phyloP scores from a whole-genome alignment of 2,888 invertebrate genomes.

The Helicoverpa assulta region DNA sequence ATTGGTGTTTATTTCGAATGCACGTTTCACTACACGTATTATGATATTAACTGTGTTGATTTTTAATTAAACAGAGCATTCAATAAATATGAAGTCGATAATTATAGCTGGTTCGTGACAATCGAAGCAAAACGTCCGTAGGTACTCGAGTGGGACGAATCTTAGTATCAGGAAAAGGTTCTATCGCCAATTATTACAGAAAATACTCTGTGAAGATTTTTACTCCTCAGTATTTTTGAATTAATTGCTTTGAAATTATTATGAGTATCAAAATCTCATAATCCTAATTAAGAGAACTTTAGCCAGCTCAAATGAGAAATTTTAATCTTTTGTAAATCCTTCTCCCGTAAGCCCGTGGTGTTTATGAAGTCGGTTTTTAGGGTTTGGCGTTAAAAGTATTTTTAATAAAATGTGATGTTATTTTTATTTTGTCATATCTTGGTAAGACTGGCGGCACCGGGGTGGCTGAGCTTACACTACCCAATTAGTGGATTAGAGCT shows the following conservation, averaged over 20 bases:
- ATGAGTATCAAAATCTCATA: conserved; percentile 88
- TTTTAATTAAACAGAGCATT: conserved; percentile 58
- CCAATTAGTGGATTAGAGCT: background rate
- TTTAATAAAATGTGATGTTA: conserved; percentile 46
- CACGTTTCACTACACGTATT: conserved; percentile 77
- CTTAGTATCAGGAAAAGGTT: conserved; percentile 68
- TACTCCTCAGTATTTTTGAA: conserved; percentile 82
- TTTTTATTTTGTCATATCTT: conserved; percentile 13
- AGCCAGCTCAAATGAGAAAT: conserved; percentile 84
- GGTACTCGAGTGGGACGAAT: conserved; percentile 62
- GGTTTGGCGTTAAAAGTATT: conserved; percentile 54
- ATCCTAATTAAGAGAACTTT: conserved; percentile 88
- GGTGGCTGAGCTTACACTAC: background rate
- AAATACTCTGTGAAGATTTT: conserved; percentile 42
- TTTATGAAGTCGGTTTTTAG: conserved; percentile 74
- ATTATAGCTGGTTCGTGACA: conserved; percentile 28
- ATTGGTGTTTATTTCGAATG: conserved; percentile 87
- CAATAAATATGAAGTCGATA: conserved; percentile 38
- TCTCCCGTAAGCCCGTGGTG: conserved; percentile 68
- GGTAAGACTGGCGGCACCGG: background rate
- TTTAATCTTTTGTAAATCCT: conserved; percentile 84
- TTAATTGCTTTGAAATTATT: conserved; percentile 87
- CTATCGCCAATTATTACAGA: conserved; percentile 79
- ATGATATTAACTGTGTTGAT: conserved; percentile 68
- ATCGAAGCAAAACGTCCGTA: conserved; percentile 34